These are phyloP conservation scores for Dexiosoma caninum DNA, from an alignment of 2,888 invertebrate genomes.

Conservation along the genomic window DNA sequence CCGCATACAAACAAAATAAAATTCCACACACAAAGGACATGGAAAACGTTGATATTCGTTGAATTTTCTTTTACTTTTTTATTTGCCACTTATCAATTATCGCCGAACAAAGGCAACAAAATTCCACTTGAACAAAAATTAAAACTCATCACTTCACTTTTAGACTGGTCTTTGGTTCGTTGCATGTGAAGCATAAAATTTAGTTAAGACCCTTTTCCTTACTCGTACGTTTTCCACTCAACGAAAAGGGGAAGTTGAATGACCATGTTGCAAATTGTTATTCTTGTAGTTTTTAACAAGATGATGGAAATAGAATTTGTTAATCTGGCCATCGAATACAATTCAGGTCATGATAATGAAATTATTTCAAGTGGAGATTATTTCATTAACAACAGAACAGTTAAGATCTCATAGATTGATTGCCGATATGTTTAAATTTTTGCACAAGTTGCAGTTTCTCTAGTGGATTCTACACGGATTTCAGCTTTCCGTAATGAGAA, in stretches of 20 bases:
- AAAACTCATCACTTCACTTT: conserved; percentile 62
- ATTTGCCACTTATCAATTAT: conserved; percentile 60
- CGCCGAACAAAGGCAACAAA: conserved; percentile 48
- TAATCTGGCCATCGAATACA: conserved; percentile 15
- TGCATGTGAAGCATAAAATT: conserved; percentile 47
- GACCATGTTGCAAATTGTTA: conserved; percentile 1
- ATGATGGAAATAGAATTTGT: background rate
- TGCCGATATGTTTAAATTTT: conserved; percentile 57
- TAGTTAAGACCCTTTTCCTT: conserved; percentile 19
- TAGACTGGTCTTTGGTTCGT: conserved; percentile 33
- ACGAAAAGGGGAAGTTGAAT: background rate
- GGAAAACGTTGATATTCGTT: conserved; percentile 18
- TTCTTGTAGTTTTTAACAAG: conserved; percentile 5
- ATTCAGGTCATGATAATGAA: conserved; percentile 51
- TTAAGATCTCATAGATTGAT: conserved; percentile 56
- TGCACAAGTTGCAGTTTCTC: too few relatives aligned
- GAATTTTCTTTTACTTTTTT: background rate
- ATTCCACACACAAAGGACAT: background rate
- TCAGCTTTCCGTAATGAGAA: too few relatives aligned
- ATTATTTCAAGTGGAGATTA: conserved; percentile 60
- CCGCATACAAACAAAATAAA: background rate
- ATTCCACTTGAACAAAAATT: conserved; percentile 63
- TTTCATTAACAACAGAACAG: conserved; percentile 40
- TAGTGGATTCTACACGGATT: too few relatives aligned
- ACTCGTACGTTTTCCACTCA: conserved; percentile 23